Base-by-base conservation (phyloP, 2,113 vertebrate species). In the Microcebus griseorufus region DNA sequence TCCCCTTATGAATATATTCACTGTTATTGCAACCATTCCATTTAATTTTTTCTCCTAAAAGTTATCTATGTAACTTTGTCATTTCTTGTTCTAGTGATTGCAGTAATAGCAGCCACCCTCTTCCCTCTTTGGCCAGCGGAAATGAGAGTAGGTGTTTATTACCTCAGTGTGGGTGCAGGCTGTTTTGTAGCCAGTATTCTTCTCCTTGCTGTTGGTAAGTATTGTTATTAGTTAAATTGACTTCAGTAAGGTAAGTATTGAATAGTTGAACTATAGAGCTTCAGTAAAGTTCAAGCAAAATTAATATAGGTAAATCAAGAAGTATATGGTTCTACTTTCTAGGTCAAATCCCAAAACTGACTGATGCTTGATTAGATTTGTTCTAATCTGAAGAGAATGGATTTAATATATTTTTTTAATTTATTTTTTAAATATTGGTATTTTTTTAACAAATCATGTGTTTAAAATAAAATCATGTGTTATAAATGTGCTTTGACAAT, bases 111-210 rank as follows among this genome's bases (percentile, higher is more conserved):
- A 62, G 99, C 99, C 51, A 99, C 99, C 0, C 99, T 99, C 67
- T 99, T 99, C 98, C 99, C 99, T 0, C 99, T 99, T 62, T 99
- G 99, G 99, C 99, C 99, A 0, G 99, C 99, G n/a, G 99, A 99
- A 97, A 99, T 99, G 99, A 99, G 99, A 64, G 99, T 99, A 25
- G 99, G 99, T 60, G 99, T 99, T 88, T 99, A 99, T 98, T 99
- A 99, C 98, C 99, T 99, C 96, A 99, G 99, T 25, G 99, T 99
- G 53, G 99, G 99, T 1, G 99, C 99, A 1, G 99, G 99, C 98
- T 99, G 99, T 97, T 99, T 99, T 58, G 99, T 99, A 23, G 99
- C 99, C 98, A 99, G 99, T 96, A 99, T 99, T 97, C 98, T 99
- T 78, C 99, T 99, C 27, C 99, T 99, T 3, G 99, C 99, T 32